Evolutionary conservation across 2,888 invertebrate genomes (phyloP).

Genomic region (Orchestes rusci): DNA sequence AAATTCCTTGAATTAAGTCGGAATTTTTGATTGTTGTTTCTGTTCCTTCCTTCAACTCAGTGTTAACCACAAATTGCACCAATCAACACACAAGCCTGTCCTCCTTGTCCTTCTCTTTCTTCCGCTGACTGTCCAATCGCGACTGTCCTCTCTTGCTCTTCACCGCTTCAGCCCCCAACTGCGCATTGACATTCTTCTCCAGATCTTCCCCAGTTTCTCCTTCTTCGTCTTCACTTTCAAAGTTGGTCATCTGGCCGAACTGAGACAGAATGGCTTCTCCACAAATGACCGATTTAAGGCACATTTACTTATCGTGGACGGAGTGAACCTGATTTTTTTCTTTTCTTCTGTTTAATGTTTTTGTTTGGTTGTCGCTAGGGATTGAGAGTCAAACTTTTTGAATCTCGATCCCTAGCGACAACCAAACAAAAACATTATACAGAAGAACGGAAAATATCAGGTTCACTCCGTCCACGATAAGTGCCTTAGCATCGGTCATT

Average conservation of each 20-base stretch:
- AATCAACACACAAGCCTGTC: too few relatives aligned
- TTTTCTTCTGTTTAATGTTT: constrained; percentile 78
- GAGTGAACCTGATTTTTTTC: constrained; percentile 65
- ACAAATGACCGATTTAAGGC: too few relatives aligned
- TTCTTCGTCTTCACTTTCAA: constrained; percentile 51
- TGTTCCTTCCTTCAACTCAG: too few relatives aligned
- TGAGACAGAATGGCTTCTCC: constrained; percentile 78
- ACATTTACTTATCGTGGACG: too few relatives aligned
- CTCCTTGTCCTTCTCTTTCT: constrained; percentile 89
- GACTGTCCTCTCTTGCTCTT: constrained; percentile 78
- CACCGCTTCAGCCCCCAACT: constrained; percentile 71
- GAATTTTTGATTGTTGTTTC: too few relatives aligned
- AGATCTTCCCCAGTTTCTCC: constrained; percentile 45
- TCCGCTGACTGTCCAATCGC: constrained; percentile 74
- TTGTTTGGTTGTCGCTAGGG: constrained; percentile 60
- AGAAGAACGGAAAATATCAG: constrained; percentile 74
- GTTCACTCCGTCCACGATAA: not conserved
- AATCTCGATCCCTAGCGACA: constrained; percentile 64
- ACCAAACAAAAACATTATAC: constrained; percentile 68
- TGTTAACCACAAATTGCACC: too few relatives aligned
- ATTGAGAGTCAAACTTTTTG: constrained; percentile 70
- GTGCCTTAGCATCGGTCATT: not conserved
- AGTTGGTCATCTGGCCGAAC: constrained; percentile 73
- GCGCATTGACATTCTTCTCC: constrained; percentile 74
- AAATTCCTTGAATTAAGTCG: too few relatives aligned